Percentiles rank a stretch among this genome's conserved stretches.
These are phyloP conservation scores for Meteorus cinctellus DNA, from an alignment of 2,888 invertebrate species.

Conservation along the genomic window DNA sequence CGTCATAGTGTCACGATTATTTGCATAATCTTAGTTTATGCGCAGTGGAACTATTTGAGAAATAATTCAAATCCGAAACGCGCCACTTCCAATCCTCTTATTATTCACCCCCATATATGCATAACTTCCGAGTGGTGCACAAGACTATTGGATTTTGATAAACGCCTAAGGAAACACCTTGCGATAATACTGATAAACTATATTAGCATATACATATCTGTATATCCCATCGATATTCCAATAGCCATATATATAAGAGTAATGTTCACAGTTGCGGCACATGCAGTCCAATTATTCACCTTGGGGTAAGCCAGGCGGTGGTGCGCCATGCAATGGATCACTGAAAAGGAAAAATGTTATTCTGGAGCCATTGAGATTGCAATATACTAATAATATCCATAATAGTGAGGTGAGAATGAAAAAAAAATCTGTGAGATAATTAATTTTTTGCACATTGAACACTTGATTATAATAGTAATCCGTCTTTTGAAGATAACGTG, in stretches of 20 bases:
- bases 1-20: neutral
- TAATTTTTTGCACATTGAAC: neutral
- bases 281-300: conserved; percentile 85
- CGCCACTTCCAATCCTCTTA: neutral
- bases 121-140: conserved; percentile 1
- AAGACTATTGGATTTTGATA: conserved; percentile 28
- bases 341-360: conserved; percentile 82
- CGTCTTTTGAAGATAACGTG: too few relatives aligned
- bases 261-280: conserved; percentile 76
- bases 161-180: conserved; percentile 18
- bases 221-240: conserved; percentile 17
- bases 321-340: conserved; percentile 80
- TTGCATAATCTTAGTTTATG: neutral
- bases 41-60: neutral
- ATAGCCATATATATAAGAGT: neutral
- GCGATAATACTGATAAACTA: conserved; percentile 34
- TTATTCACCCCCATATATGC: neutral
- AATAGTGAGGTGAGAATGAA: conserved; percentile 56
- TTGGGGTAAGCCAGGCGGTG: conserved; percentile 85
- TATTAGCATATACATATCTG: conserved; percentile 27
- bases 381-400: conserved; percentile 46
- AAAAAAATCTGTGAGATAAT: neutral
- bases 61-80: neutral
- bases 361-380: conserved; percentile 75
- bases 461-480: neutral